Base-by-base conservation (phyloP, 2,797 vertebrate species). In the Eulemur coronatus region DNA sequence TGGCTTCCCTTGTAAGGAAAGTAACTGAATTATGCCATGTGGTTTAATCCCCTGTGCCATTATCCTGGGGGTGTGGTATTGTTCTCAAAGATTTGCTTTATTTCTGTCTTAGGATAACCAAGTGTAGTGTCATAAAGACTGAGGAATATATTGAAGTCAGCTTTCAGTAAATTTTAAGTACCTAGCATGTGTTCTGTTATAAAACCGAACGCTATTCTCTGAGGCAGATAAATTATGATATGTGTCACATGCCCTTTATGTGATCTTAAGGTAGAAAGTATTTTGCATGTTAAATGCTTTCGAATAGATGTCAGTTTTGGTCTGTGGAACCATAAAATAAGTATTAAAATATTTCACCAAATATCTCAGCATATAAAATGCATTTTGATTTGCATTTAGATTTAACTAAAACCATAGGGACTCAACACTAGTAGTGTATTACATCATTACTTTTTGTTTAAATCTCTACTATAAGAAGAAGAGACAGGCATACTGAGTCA, bases 381-480 rank as follows among this genome's bases (percentile, higher is more conserved):
- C 33, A 78, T 75, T 92, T 95, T 92, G n/a, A 94, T 96, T 96
- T 97, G 61, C 70, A 93, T 95, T 97, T 96, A 89, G 67, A 96
- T 96, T 92, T 94, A 92, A 89, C 72, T 94, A 94, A 97, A 95
- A 94, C 76, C 69, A 92, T 13, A 92, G 30, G 38, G 76, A 90
- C 18, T 72, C 48, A 70, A 48, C 33, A 78, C 7, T 30, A 76
- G 18, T 13, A 22, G 15, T 75, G 18, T 76, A 92, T 81, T 85
- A 46, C 7, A 82, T 72, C 76, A 92, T 90, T 94, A 76, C 17
- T 95, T 72, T 88, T 84, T 79, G 78, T 73, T 82, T 94, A 94
- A 94, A 90, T 92, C 65, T 84, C 35, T 88, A 52, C 41, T 46
- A 82, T n/a, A 90, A 84, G 48, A 93, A 50, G 48, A 48, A 85